Evolutionary conservation across 2,113 vertebrate genomes (phyloP).

Genomic region (Erpornis zantholeuca): DNA sequence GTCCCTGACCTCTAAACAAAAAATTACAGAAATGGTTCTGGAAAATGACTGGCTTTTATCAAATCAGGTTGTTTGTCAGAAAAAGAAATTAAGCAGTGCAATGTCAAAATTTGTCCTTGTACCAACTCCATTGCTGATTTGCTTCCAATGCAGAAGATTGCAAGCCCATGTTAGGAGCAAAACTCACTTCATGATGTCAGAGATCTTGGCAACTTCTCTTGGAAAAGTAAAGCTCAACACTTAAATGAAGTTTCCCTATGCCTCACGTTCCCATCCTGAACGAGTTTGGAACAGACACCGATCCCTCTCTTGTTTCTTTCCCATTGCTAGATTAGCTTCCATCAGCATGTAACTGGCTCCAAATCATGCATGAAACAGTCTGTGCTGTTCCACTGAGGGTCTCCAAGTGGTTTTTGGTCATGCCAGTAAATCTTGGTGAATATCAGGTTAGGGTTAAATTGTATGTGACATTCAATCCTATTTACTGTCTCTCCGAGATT

Average conservation of each 20-base stretch:
- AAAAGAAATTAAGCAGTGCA: slow-evolving; percentile 4
- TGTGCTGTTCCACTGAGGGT: background rate
- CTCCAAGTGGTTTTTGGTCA: background rate
- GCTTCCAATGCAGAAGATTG: background rate
- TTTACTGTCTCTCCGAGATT: background rate
- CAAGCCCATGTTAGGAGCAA: slow-evolving; percentile 23
- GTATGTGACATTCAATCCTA: background rate
- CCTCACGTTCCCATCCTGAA: background rate
- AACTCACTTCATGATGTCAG: slow-evolving; percentile 4
- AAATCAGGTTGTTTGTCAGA: background rate
- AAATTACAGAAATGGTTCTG: background rate
- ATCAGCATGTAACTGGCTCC: background rate
- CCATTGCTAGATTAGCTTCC: background rate
- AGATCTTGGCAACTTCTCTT: slow-evolving; percentile 25
- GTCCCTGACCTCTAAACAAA: background rate
- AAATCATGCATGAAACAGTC: background rate
- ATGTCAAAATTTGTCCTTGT: background rate
- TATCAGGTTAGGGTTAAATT: background rate
- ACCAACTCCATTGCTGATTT: background rate
- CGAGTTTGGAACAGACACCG: background rate
- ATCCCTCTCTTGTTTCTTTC: background rate
- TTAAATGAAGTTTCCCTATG: background rate
- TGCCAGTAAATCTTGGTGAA: background rate
- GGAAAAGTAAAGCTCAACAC: background rate
- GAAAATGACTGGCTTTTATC: slow-evolving; percentile 2